Base-by-base conservation (phyloP, 2,113 vertebrate species). In the Corythoichthys haematopterus region DNA sequence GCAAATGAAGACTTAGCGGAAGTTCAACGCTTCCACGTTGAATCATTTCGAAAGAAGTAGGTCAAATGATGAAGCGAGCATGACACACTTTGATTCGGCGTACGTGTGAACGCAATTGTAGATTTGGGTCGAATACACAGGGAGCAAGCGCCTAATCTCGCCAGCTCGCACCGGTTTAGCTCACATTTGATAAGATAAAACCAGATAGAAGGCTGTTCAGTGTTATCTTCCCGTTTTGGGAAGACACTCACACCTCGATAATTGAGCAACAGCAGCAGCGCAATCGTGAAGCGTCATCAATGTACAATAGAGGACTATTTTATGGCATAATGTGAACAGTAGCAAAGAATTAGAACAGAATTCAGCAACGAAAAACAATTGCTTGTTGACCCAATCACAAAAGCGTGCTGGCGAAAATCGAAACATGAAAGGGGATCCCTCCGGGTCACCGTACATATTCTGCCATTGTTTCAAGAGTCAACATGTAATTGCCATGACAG, bases 251-350 rank as follows among this genome's bases (percentile, higher is more conserved):
- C 40, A 43, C 40, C 40, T 43, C 9, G 40, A 43, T 5, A 55
- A 28, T 55, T 55, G 52, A 12, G n/a, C 52, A 55, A 55, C 3
- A n/a, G 52, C 8, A 28, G 20, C 15, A 6, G 7, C 58, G 1
- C 16, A 38, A 43, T 7, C 57, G 38, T 43, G 40, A 53, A 11
- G 3, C 0, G 38, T 60, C 58, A 60, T 60, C 8, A 10, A 60
- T 60, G n/a, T n/a, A 43, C 40, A 1, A n/a, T 43, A 38, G 16
- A 60, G 38, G 11, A 16, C 3, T 13, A 35, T 40, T 60, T 60
- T n/a, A 60, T 43, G 15, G 38, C 4, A n/a, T 60, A 38, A n/a
- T 60, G 58, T 60, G 37, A 60, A 60, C 52, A 55, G 52, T 55
- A 55, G 52, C 52, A 2, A 28, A 3, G 9, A 0, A 33, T n/a